A percentile compares a stretch with the other conserved stretches of the same genome.
phyloP scores from a whole-genome alignment of 2,113 vertebrate species.

The Mixornis gularis region DNA sequence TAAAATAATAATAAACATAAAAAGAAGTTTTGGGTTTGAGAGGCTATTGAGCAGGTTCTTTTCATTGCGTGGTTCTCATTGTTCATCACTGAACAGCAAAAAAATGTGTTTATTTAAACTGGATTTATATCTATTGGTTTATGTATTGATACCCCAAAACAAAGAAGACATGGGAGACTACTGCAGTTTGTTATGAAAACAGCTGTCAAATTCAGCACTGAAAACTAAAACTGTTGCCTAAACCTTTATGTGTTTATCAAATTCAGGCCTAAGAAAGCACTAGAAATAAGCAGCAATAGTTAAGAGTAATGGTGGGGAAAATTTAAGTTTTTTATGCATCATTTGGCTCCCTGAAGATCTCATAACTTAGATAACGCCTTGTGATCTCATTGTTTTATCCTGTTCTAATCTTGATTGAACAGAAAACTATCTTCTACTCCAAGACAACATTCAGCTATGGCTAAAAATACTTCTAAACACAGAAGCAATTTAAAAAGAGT shows the following conservation, averaged over 20 bases:
- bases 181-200: neutral
- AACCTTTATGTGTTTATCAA: neutral
- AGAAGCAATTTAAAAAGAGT: neutral
- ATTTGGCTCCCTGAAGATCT: neutral
- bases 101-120: neutral
- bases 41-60: neutral
- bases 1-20: no score
- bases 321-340: neutral
- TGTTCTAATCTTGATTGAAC: neutral
- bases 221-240: neutral
- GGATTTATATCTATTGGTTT: neutral
- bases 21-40: neutral
- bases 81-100: neutral
- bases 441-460: neutral
- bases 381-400: neutral
- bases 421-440: neutral
- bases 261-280: neutral
- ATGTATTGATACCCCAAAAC: neutral
- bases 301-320: neutral
- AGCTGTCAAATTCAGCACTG: neutral
- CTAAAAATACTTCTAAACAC: neutral
- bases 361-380: neutral
- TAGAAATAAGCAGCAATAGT: neutral
- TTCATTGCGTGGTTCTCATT: rapidly evolving
- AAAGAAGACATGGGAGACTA: neutral